Evolutionary conservation across 2,797 vertebrate genomes (phyloP).

Genomic region (Gastrophryne carolinensis): DNA sequence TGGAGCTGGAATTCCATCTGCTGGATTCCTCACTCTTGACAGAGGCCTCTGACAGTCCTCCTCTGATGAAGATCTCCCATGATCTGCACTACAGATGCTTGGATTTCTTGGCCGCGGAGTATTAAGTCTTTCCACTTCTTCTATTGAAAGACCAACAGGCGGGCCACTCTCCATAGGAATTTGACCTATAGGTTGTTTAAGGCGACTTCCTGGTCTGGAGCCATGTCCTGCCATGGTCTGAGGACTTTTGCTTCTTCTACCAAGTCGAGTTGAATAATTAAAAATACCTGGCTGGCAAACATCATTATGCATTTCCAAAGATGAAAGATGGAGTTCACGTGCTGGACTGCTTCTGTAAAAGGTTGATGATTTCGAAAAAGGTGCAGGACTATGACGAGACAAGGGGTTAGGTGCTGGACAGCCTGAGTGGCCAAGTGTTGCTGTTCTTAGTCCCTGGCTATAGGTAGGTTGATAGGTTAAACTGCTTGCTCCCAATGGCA

Average conservation of each 20-base stretch:
- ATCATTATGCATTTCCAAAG: conserved; percentile 84
- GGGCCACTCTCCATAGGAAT: conserved; percentile 87
- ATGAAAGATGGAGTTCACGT: conserved; percentile 85
- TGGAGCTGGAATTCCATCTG: conserved; percentile 90
- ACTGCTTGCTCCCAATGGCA: conserved; percentile 89
- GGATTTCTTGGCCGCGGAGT: conserved; percentile 93
- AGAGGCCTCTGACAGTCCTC: conserved; percentile 90
- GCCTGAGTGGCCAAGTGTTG: conserved; percentile 84
- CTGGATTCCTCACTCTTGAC: conserved; percentile 90
- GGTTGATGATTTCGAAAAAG: conserved; percentile 87
- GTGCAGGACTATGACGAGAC: conserved; percentile 90
- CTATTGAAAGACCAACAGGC: conserved; percentile 90
- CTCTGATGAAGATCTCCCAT: conserved; percentile 92
- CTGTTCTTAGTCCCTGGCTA: conserved; percentile 81
- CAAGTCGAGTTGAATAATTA: conserved; percentile 87
- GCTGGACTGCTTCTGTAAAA: conserved; percentile 94
- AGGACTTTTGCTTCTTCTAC: conserved; percentile 93
- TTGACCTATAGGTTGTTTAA: conserved; percentile 91
- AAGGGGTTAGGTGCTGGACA: conserved; percentile 89
- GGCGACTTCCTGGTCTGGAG: conserved; percentile 87
- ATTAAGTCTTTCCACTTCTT: conserved; percentile 96
- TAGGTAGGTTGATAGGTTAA: conserved; percentile 91
- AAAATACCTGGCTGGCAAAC: conserved; percentile 86
- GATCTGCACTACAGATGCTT: conserved; percentile 97
- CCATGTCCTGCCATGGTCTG: conserved; percentile 84